Base-by-base conservation (phyloP, 2,888 invertebrate species). In the Cacoxenus indagator region DNA sequence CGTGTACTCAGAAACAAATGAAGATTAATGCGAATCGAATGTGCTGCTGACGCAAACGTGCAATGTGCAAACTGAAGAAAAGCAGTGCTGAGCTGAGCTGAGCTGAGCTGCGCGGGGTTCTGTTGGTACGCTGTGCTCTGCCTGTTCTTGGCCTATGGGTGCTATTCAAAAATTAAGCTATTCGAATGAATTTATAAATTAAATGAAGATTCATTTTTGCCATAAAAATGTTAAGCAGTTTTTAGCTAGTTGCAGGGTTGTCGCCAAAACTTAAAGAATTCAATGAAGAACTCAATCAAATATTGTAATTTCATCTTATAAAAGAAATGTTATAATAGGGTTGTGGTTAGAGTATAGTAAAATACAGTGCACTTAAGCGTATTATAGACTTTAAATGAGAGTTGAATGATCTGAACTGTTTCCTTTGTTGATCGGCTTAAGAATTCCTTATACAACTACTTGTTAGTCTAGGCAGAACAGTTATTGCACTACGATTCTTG, bases 181-280 rank as follows among this genome's bases (percentile, higher is more conserved):
- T 84, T 79, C 80, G 84, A 84, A 77, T 81, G 80, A 84, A 81
- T 84, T 84, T 81, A 81, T 81, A 84, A 81, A 84, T 81, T 84
- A 84, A 80, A 81, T 81, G 80, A 81, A 81, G 79, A 84, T 62
- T 43, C 55, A 14, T 55, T 3, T 24, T 24, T 26, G 24, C 5
- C 22, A 55, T 26, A 17, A 19, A 51, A 51, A 19, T 22, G 4
- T 3, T 19, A 22, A 51, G 48, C n/a, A 51, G 22, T 51, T 9
- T 22, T 22, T 6, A 51, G 19, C 4, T 14, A 19, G 19, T 59
- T 59, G 37, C 29, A 59, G 19, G 8, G 19, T 48, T 51, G 37
- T n/a, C n/a, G n/a, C n/a, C n/a, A n/a, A n/a, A n/a, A n/a, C 37
- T 11, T 37, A 31, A 31, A 31, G 31, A 37, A 14, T 37, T n/a